Base-by-base conservation (phyloP, 1,140 invertebrate genomes). In the Saccostrea cuccullata region DNA sequence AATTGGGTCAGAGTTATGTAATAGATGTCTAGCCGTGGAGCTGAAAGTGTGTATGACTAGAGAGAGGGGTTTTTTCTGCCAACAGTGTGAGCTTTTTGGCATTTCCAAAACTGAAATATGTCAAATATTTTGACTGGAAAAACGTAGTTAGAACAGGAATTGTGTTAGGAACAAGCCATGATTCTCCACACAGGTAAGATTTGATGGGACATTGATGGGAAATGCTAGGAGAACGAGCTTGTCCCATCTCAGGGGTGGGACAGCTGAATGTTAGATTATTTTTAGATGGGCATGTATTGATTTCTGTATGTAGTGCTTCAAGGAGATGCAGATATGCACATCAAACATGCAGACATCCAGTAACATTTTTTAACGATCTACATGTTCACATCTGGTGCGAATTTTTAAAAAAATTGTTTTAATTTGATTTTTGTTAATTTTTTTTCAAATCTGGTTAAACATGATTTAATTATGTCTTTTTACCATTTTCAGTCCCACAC, bases 81-180 rank as follows among this genome's bases (percentile, higher is more conserved):
- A 77, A 77, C 70, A 36, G 70, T 77, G 70, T 36, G 70, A 30
- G 70, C 70, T 77, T 77, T 77, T 77, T 77, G 70, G 70, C 70
- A 77, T 77, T 77, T 77, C 70, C 26, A 36, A 77, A 77, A 77
- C 26, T 77, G 30, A 77, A 77, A 77, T 77, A 77, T 77, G 70
- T 77, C 70, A 77, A 77, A 77, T 77, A 77, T 77, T 77, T 77
- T 77, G 23, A 77, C 70, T 77, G 70, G 70, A 77, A 77, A 77
- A 77, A 77, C 13, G 58, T 77, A 77, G 23, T 15, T 64, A 20
- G 15, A n/a, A 64, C 58, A 64, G 58, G 58, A n/a, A 64, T 64
- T 20, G 17, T 64, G 58, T 77, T 77, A 12, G 26, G 70, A 77
- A 12, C 67, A 9, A 30, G 23, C 26, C 70, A 77, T 77, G 70